These are phyloP conservation scores for Melanocharis versteri DNA, from an alignment of 2,113 vertebrate species.

Conservation along the genomic window DNA sequence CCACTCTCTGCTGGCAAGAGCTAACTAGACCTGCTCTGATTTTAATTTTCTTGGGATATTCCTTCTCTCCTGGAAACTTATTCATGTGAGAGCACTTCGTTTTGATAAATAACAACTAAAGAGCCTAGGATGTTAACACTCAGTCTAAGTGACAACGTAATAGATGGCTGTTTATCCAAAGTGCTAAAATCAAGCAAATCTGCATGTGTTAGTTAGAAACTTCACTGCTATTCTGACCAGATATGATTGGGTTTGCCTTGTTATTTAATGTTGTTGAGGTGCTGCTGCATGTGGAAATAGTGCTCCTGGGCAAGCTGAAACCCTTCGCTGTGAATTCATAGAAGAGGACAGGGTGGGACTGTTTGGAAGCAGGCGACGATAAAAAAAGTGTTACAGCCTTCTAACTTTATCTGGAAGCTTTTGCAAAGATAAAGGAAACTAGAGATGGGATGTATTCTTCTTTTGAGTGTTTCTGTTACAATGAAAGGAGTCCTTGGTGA, in stretches of 20 bases:
- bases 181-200: not conserved
- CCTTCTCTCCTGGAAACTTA: not conserved
- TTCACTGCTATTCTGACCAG: not conserved
- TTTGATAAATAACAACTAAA: not conserved
- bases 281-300: not conserved
- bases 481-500: not conserved
- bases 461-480: not conserved
- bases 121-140: not conserved
- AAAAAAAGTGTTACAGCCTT: not conserved
- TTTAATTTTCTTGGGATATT: not conserved
- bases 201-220: not conserved
- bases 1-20: not conserved
- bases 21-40: not conserved
- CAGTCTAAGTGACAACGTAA: not conserved
- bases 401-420: not conserved
- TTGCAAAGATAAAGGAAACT: not conserved
- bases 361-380: fast-evolving
- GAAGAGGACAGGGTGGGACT: not conserved
- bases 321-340: not conserved
- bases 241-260: not conserved
- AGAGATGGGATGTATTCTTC: not conserved
- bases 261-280: not conserved
- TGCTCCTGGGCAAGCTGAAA: not conserved
- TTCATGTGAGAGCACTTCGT: fast-evolving
- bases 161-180: not conserved